Base-by-base conservation (phyloP, 2,797 vertebrate species). In the Malurus splendens region DNA sequence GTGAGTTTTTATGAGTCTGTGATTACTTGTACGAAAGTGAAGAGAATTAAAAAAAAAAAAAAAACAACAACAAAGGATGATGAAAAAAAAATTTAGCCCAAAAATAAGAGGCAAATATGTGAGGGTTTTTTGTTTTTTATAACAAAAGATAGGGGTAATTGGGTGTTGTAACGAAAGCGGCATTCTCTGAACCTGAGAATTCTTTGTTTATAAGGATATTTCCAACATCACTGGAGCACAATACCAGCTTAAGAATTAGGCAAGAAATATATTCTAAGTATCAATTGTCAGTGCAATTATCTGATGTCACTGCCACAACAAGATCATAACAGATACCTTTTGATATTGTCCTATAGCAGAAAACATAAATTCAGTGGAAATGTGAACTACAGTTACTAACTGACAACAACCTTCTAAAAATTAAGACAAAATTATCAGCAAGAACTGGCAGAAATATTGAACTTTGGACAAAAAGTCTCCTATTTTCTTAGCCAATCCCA, bases 51-150 rank as follows among this genome's bases (percentile, higher is more conserved):
- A 73, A 79, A 68, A 54, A 17, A 23, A 23, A 12, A 12, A 17
- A 48, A 14, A 3, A 23, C 7, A 12, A 17, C 39, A 14, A 11
- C 6, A 64, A 42, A 48, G 3, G 65, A 54, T 28, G 8, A 56
- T 16, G 2, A 25, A 71, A 78, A 70, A 0, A 16, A 15, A 0
- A 0, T 2, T 19, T 68, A 30, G 27, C 16, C 1, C 3, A 6
- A 33, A 67, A 42, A 18, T 15, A 56, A 67, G 88, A 80, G 2
- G 5, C 20, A 74, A 68, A 36, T 36, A 36, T 36, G 36, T 12
- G 36, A 36, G 36, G 36, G 36, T 5, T 36, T 36, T 36, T 11
- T 12, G 36, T 36, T 36, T 11, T 36, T 36, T 36, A 4, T 54
- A 90, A 56, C 7, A 73, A 27, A 82, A 56, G 15, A 16, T 5